A percentile compares a stretch with the other conserved stretches of the same genome.
These are phyloP conservation scores for Scopus umbretta DNA, from an alignment of 2,113 vertebrate species.

Conservation along the genomic window DNA sequence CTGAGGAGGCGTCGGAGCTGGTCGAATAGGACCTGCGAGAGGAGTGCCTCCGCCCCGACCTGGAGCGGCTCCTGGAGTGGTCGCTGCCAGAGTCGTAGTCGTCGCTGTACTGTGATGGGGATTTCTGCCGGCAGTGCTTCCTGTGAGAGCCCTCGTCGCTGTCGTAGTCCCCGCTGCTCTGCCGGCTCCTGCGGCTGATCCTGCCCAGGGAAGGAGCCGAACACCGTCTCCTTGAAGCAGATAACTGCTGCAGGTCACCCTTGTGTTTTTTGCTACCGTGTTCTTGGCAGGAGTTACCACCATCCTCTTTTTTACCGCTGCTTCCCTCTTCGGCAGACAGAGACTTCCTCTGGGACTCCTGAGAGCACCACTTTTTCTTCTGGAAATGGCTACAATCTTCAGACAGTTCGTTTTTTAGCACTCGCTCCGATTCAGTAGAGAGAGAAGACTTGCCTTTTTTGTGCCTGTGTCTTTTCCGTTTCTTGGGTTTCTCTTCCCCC, in stretches of 20 bases:
- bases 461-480: conserved; percentile 89
- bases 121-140: conserved; percentile 79
- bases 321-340: conserved; percentile 79
- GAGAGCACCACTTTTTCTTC: conserved; percentile 77
- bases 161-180: conserved; percentile 83
- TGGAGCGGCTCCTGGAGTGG: conserved; percentile 84
- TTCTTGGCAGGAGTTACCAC: conserved; percentile 58
- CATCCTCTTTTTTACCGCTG: conserved; percentile 72
- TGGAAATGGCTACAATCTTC: conserved; percentile 69
- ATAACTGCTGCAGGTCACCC: conserved; percentile 10
- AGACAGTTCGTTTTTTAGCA: conserved; percentile 35
- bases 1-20: conserved; percentile 89
- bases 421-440: conserved; percentile 33
- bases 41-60: conserved; percentile 75
- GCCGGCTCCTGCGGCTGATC: conserved; percentile 47
- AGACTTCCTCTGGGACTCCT: conserved; percentile 75
- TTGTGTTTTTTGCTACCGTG: conserved; percentile 64
- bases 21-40: conserved; percentile 85
- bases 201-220: conserved; percentile 47
- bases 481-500: conserved; percentile 87
- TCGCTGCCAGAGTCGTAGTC: conserved; percentile 86
- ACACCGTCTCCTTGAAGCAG: conserved; percentile 61
- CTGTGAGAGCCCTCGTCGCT: conserved; percentile 82
- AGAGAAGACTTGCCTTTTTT: conserved; percentile 79
- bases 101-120: conserved; percentile 81